phyloP scores from a whole-genome alignment of 2,888 invertebrate species.

The Electrophaes corylata region DNA sequence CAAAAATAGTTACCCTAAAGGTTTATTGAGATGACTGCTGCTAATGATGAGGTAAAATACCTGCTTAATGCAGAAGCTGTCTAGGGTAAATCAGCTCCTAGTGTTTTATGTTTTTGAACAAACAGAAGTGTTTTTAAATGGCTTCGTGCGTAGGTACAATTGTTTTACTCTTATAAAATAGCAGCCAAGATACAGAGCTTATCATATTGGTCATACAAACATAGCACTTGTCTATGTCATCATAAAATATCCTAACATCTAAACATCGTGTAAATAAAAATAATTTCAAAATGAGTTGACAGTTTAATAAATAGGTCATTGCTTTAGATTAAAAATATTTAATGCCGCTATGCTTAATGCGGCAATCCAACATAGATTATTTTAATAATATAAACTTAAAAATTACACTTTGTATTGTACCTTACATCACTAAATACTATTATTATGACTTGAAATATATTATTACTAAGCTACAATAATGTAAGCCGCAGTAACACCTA shows the following conservation, averaged over 20 bases:
- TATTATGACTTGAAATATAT: slow-evolving; percentile 82
- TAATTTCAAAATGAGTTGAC: slow-evolving; percentile 7
- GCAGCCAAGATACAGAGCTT: slow-evolving; percentile 11
- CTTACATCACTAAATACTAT: slow-evolving; percentile 80
- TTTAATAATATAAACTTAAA: slow-evolving; percentile 19
- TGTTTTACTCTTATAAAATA: slow-evolving; percentile 2
- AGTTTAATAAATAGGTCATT: slow-evolving; percentile 8
- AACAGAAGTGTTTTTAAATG: background rate
- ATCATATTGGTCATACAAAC: background rate
- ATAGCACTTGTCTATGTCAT: background rate
- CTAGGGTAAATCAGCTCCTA: background rate
- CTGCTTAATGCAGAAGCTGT: slow-evolving; percentile 5
- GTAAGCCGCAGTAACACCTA: slow-evolving; percentile 71
- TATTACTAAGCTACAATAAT: slow-evolving; percentile 54
- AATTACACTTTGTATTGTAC: slow-evolving; percentile 52
- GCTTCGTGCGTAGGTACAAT: background rate
- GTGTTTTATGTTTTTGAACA: background rate
- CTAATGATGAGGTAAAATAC: slow-evolving; percentile 7
- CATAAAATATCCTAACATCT: background rate
- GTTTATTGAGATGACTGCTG: slow-evolving; percentile 24
- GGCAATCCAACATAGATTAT: background rate
- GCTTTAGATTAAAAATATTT: slow-evolving; percentile 2
- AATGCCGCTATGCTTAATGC: background rate
- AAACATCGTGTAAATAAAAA: background rate
- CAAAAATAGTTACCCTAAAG: slow-evolving; percentile 36